phyloP scores from a whole-genome alignment of 1,140 invertebrate genomes.

The Limonius californicus region DNA sequence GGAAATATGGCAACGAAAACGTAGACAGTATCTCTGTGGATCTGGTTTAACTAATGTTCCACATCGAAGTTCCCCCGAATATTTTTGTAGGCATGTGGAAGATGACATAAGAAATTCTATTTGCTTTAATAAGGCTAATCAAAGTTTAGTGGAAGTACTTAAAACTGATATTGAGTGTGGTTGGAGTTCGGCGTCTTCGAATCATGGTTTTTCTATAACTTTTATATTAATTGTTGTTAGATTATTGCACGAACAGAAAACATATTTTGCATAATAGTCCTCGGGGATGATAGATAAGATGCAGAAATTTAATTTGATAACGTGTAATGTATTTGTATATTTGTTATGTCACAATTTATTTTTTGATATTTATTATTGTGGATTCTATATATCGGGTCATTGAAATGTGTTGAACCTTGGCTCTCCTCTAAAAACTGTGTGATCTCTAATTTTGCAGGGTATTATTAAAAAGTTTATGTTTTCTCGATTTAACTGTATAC shows the following conservation, averaged over 20 bases:
- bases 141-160: conserved; percentile 67
- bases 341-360: no score
- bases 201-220: neutral
- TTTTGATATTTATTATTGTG: no score
- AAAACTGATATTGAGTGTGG: conserved; percentile 80
- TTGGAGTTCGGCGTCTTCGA: conserved; percentile 55
- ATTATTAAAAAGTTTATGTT: no score
- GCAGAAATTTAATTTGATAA: no score
- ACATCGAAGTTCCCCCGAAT: conserved; percentile 53
- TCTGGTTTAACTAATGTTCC: conserved; percentile 46
- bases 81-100: conserved; percentile 54
- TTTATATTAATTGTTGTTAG: neutral
- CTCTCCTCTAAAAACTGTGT: no score
- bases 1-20: conserved; percentile 79
- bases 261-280: neutral
- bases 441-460: no score
- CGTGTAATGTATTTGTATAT: no score
- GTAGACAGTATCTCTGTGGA: conserved; percentile 72
- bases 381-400: no score
- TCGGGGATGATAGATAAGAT: no score
- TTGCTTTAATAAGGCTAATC: conserved; percentile 72
- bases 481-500: no score
- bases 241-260: neutral
- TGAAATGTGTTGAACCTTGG: no score
- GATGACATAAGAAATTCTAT: conserved; percentile 71